phyloP scores from a whole-genome alignment of 2,113 vertebrate genomes.

The Morone saxatilis region DNA sequence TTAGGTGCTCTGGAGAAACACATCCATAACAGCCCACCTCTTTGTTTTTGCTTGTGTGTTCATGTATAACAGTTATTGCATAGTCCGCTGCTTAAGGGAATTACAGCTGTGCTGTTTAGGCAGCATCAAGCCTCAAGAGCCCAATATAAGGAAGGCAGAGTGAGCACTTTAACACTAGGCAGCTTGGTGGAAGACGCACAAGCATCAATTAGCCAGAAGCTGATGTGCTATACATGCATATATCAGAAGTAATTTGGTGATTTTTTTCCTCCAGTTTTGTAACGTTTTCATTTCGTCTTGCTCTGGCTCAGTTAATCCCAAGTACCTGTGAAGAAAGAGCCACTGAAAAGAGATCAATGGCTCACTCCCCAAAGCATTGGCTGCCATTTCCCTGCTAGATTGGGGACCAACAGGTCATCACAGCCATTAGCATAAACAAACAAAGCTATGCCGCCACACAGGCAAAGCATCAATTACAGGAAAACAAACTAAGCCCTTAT shows the following conservation, averaged over 20 bases:
- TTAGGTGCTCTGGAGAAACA: slow-evolving; percentile 16
- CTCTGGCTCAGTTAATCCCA: slow-evolving; percentile 70
- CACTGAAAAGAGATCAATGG: slow-evolving; percentile 80
- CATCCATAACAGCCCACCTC: slow-evolving; percentile 34
- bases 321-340: slow-evolving; percentile 71
- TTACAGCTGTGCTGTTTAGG: slow-evolving; percentile 60
- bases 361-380: slow-evolving; percentile 77
- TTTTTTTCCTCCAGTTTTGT: slow-evolving; percentile 17
- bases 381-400: slow-evolving; percentile 83
- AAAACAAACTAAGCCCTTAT: slow-evolving; percentile 78
- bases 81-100: slow-evolving; percentile 50
- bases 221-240: slow-evolving; percentile 46
- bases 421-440: slow-evolving; percentile 85
- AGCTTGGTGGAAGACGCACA: slow-evolving; percentile 36
- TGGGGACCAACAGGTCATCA: slow-evolving; percentile 83
- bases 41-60: slow-evolving; percentile 51
- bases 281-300: slow-evolving; percentile 64
- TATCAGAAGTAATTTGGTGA: slow-evolving; percentile 17
- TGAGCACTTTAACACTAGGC: slow-evolving; percentile 54
- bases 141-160: slow-evolving; percentile 42
- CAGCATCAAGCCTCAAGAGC: slow-evolving; percentile 57
- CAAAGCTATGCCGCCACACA: slow-evolving; percentile 70
- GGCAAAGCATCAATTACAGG: slow-evolving; percentile 76
- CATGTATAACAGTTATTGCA: slow-evolving; percentile 55
- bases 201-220: slow-evolving; percentile 52